Percentiles rank a stretch among this genome's conserved stretches.
These are phyloP conservation scores for Blastomussa wellsi DNA, from an alignment of 92 coral and sea anemone genomes.

Conservation along the genomic window DNA sequence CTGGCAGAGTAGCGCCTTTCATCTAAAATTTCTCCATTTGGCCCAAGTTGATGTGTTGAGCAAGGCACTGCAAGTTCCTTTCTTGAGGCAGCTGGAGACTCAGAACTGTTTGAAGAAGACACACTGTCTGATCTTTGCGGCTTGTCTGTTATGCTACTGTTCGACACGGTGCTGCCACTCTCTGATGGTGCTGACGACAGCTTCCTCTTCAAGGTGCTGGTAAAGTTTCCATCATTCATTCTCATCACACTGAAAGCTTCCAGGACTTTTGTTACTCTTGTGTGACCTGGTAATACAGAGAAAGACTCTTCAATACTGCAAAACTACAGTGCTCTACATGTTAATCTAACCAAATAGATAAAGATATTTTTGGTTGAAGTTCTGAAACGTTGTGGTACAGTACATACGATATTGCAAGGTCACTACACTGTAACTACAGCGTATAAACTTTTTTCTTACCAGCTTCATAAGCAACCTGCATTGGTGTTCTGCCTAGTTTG, in stretches of 20 bases:
- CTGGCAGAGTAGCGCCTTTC: slow-evolving; percentile 86
- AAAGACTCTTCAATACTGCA: background rate
- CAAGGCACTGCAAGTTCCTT: slow-evolving; percentile 50
- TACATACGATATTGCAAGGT: no score
- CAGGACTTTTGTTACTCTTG: slow-evolving; percentile 85
- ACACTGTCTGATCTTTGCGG: slow-evolving; percentile 72
- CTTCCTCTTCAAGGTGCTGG: slow-evolving; percentile 85
- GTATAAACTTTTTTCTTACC: no score
- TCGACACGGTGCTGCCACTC: slow-evolving; percentile 42
- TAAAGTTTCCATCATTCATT: slow-evolving; percentile 85
- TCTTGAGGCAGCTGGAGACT: slow-evolving; percentile 68
- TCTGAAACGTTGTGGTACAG: no score
- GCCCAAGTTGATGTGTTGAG: slow-evolving; percentile 17
- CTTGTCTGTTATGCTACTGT: slow-evolving; percentile 34
- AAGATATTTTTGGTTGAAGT: no score
- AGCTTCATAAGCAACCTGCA: slow-evolving; percentile 98
- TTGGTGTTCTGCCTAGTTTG: slow-evolving; percentile 92
- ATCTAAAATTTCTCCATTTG: slow-evolving; percentile 36
- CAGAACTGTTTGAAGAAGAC: slow-evolving; percentile 86
- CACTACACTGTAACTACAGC: no score
- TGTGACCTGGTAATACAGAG: slow-evolving; percentile 71
- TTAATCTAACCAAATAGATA: no score
- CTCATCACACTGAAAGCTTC: slow-evolving; percentile 94
- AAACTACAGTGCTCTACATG: no score
- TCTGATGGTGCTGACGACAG: slow-evolving; percentile 66